Evolutionary conservation across 2,113 vertebrate species (phyloP).

Genomic region (Columba janthina): DNA sequence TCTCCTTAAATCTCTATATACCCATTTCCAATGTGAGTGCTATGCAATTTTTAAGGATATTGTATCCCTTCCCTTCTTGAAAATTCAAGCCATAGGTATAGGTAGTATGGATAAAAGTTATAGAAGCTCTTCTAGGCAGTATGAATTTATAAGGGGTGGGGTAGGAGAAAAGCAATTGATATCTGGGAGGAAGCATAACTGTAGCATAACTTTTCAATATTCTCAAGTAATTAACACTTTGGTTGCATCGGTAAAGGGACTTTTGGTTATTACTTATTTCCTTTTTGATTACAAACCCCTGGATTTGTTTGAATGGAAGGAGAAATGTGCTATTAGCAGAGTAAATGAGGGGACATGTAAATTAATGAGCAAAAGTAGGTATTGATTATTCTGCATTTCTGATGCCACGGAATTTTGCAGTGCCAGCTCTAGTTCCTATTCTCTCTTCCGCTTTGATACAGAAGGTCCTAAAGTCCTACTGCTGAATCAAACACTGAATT

Average conservation of each 20-base stretch:
- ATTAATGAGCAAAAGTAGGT: background rate
- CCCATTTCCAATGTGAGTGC: background rate
- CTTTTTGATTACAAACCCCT: background rate
- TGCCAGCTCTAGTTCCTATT: background rate
- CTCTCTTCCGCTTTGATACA: background rate
- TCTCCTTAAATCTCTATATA: background rate
- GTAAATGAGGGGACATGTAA: background rate
- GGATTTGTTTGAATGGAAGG: background rate
- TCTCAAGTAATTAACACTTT: conserved; percentile 39
- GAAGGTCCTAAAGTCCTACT: background rate
- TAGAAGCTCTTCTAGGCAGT: background rate
- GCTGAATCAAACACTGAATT: background rate
- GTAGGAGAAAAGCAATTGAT: background rate
- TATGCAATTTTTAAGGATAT: background rate
- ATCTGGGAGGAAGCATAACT: background rate
- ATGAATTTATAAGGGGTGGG: background rate
- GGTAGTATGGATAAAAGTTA: background rate
- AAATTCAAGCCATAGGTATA: background rate
- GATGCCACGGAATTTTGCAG: background rate
- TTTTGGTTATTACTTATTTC: conserved; percentile 25
- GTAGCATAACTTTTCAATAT: conserved; percentile 9
- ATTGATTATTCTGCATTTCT: background rate
- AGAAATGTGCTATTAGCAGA: conserved; percentile 17
- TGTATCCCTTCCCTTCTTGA: background rate
- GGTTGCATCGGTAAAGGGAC: background rate